phyloP scores from a whole-genome alignment of 1,140 invertebrate species.

The Heliconius nattereri region DNA sequence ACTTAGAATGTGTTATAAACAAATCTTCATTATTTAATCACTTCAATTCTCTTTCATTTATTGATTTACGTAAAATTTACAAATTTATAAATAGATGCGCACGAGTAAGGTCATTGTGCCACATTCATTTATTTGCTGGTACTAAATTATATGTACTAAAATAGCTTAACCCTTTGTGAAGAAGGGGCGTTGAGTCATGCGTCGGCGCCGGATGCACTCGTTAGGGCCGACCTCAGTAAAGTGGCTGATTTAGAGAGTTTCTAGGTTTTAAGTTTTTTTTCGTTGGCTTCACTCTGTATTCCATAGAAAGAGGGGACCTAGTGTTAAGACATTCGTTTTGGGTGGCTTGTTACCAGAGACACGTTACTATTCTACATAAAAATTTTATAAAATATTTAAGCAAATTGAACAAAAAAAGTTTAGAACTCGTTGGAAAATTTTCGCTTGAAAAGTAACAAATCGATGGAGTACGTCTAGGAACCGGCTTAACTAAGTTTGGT shows the following conservation, averaged over 20 bases:
- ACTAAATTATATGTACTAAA: background rate
- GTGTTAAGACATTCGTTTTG: too few relatives aligned
- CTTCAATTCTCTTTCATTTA: too few relatives aligned
- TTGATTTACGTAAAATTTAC: background rate
- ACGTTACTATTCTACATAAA: too few relatives aligned
- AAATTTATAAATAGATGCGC: background rate
- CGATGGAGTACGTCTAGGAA: constrained; percentile 2
- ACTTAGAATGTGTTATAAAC: too few relatives aligned
- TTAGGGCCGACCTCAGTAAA: background rate
- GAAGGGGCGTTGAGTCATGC: background rate
- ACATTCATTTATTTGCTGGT: background rate
- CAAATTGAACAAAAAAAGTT: background rate
- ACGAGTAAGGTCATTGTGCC: background rate
- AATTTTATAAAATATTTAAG: too few relatives aligned
- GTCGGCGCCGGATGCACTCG: constrained; percentile 9
- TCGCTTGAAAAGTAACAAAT: background rate
- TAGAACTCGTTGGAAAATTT: background rate
- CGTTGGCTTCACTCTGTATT: background rate
- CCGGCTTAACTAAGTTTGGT: constrained; percentile 9
- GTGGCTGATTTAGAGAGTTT: background rate
- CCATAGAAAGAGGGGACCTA: too few relatives aligned
- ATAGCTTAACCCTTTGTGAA: background rate
- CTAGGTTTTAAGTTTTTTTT: background rate
- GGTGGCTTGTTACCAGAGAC: too few relatives aligned
- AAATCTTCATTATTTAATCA: too few relatives aligned